A percentile compares a stretch with the other conserved stretches of the same genome.
Conservation (phyloP, 1,140 invertebrate species). For the Bombus huntii region DNA sequence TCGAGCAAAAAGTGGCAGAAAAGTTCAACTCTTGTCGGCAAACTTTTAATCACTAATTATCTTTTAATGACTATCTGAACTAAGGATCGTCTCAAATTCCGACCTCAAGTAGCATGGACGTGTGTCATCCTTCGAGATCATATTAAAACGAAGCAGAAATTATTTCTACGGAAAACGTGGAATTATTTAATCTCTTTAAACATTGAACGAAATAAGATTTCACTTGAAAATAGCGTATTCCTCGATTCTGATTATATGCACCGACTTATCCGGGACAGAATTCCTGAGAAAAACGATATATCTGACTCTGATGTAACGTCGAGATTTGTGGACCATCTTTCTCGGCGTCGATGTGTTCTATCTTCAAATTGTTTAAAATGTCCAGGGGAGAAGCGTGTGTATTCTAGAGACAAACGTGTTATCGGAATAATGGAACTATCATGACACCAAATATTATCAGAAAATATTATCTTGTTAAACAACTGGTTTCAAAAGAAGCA, state of each 20-base stretch:
- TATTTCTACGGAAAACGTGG: no score
- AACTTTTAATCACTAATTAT: constrained; percentile 41
- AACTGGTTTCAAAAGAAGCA: background rate
- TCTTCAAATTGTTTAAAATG: background rate
- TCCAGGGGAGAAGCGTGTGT: background rate
- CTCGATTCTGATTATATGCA: background rate
- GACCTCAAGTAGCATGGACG: no score
- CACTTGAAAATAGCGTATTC: background rate
- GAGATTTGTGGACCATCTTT: background rate
- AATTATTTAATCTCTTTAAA: constrained; percentile 4
- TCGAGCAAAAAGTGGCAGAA: constrained; percentile 2
- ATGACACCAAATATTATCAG: background rate
- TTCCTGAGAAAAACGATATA: background rate
- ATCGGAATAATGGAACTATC: background rate
- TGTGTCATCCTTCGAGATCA: background rate
- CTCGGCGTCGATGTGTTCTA: background rate
- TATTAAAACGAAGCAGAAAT: background rate
- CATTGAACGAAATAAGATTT: background rate
- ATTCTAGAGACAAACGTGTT: no score
- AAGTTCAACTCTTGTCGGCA: background rate
- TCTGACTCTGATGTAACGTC: background rate
- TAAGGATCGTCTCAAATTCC: background rate
- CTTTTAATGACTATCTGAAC: background rate
- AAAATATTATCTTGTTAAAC: background rate
- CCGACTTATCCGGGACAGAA: background rate